Conservation (phyloP, 2,113 vertebrate species). For the Cavia aperea region DNA sequence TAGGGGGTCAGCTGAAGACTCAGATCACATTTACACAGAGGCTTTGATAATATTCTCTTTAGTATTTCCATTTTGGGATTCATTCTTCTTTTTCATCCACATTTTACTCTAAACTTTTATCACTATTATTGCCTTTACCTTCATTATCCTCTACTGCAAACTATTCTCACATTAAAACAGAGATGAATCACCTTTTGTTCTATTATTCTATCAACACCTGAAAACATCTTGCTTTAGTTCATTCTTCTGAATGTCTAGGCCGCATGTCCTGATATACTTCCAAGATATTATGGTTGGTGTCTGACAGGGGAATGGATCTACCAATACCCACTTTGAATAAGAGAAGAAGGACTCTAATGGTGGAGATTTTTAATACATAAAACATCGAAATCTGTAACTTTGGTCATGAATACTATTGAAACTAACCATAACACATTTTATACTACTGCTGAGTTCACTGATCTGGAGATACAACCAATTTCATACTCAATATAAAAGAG, state of each 20-base stretch:
- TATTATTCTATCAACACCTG: background rate
- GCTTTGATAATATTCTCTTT: background rate
- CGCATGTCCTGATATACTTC: fast-evolving
- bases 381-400: background rate
- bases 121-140: background rate
- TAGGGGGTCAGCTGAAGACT: background rate
- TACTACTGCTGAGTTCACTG: background rate
- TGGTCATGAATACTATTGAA: conserved; percentile 41
- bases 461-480: conserved; percentile 48
- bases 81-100: background rate
- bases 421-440: conserved; percentile 15
- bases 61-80: background rate
- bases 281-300: background rate
- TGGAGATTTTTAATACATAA: conserved; percentile 25
- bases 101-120: background rate
- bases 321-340: background rate
- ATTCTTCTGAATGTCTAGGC: background rate
- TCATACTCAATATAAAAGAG: conserved; percentile 37
- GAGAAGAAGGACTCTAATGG: background rate
- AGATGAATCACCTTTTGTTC: background rate
- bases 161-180: background rate
- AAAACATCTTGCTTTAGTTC: background rate
- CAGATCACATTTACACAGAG: background rate
- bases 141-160: background rate
- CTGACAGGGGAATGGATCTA: background rate